phyloP scores from a whole-genome alignment of 2,888 invertebrate species.

The Lymantria monacha region DNA sequence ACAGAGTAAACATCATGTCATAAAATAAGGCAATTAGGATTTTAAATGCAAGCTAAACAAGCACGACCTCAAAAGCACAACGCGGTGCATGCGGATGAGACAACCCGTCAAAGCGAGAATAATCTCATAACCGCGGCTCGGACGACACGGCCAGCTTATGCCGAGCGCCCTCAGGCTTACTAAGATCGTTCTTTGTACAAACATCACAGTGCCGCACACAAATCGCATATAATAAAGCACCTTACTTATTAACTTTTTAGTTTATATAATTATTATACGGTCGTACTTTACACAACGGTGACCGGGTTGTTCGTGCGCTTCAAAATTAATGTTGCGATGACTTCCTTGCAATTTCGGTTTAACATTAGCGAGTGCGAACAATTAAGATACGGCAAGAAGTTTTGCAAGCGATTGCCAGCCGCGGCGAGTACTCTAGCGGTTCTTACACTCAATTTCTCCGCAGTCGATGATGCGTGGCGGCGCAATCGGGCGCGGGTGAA shows the following conservation, averaged over 20 bases:
- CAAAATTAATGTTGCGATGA: conserved; percentile 55
- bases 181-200: conserved; percentile 64
- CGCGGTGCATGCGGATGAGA: conserved; percentile 51
- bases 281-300: conserved; percentile 34
- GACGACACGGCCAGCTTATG: conserved; percentile 65
- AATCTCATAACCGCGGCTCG: conserved; percentile 73
- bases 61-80: conserved; percentile 55
- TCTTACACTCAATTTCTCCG: conserved; percentile 75
- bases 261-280: conserved; percentile 37
- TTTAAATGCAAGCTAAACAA: conserved; percentile 57
- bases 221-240: conserved; percentile 40
- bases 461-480: conserved; percentile 67
- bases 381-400: conserved; percentile 61
- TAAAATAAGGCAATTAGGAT: conserved; percentile 64
- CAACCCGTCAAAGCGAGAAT: conserved; percentile 72
- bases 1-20: background rate
- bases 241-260: conserved; percentile 49
- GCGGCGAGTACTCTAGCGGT: conserved; percentile 60
- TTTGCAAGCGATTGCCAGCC: conserved; percentile 65
- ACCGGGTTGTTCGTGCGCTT: conserved; percentile 49
- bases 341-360: conserved; percentile 51
- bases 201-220: conserved; percentile 37
- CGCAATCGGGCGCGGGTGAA: conserved; percentile 77
- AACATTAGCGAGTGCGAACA: conserved; percentile 49
- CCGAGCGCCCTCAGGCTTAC: conserved; percentile 65